Percentiles rank a stretch among this genome's conserved stretches.
Evolutionary conservation across 30 jellyfish, hydroid and myxozoan genomes (phyloP).

Genomic region (Morbakka virulenta): DNA sequence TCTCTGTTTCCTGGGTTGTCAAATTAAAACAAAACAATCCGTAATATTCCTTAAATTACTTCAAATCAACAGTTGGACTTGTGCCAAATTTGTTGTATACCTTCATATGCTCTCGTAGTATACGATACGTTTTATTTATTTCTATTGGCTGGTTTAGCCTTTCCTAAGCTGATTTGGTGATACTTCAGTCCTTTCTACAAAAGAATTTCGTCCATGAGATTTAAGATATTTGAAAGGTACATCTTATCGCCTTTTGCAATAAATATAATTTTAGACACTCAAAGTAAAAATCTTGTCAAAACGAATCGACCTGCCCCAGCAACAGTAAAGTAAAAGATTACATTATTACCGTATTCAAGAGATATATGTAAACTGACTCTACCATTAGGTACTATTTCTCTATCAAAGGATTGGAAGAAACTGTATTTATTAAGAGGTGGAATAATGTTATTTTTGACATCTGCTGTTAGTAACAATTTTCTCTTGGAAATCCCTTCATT

Average conservation of each 20-base stretch:
- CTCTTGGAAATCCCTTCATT: conserved; percentile 28
- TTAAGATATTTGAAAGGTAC: background rate
- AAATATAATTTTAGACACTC: conserved; percentile 4
- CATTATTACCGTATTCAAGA: conserved; percentile 16
- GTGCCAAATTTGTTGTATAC: background rate
- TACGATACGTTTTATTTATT: background rate
- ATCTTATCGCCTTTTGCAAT: background rate
- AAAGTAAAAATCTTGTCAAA: background rate
- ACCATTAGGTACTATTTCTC: conserved; percentile 24
- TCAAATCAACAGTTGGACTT: background rate
- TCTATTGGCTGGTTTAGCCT: background rate
- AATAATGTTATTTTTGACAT: background rate
- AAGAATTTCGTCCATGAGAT: conserved; percentile 1
- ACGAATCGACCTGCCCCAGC: conserved; percentile 3
- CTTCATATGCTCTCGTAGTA: background rate
- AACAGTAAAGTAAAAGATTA: conserved; percentile 11
- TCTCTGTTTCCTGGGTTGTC: background rate
- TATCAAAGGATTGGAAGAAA: conserved; percentile 10
- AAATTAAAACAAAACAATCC: conserved; percentile 13
- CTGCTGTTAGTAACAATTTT: conserved; percentile 15
- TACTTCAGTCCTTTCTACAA: background rate
- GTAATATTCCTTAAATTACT: conserved; percentile 1
- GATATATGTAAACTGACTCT: conserved; percentile 1
- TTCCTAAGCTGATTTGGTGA: conserved; percentile 10
- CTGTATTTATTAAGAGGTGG: conserved; percentile 12